These are phyloP conservation scores for Lagothrix lagotricha DNA, from an alignment of 2,797 vertebrate species.

Conservation along the genomic window DNA sequence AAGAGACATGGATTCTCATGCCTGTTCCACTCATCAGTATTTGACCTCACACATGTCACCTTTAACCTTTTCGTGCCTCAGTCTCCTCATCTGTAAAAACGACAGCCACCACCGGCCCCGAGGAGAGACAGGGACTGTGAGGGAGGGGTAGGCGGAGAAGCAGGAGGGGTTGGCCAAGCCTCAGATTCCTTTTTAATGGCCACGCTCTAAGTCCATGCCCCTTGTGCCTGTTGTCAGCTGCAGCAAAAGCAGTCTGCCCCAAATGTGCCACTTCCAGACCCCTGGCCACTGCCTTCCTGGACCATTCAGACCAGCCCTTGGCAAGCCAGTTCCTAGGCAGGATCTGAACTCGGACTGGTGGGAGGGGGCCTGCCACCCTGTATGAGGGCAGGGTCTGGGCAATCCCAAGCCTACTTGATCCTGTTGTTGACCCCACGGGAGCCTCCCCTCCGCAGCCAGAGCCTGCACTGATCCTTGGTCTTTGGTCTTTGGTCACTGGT, in stretches of 20 bases:
- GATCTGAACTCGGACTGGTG: neutral
- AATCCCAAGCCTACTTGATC: neutral
- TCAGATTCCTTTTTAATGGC: neutral
- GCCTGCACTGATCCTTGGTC: no score
- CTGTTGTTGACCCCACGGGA: neutral
- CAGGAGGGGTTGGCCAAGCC: neutral
- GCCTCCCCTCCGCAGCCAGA: neutral
- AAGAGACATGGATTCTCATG: neutral
- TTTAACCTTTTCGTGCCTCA: neutral
- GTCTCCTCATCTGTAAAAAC: neutral
- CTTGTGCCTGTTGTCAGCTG: neutral
- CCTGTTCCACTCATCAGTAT: neutral
- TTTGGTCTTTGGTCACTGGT: no score
- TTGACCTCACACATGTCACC: neutral
- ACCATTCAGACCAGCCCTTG: neutral
- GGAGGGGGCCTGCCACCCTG: neutral
- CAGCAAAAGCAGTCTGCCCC: neutral
- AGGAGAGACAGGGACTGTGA: neutral
- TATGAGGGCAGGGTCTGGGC: neutral
- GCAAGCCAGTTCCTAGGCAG: neutral
- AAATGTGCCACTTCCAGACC: neutral
- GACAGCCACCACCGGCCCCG: neutral
- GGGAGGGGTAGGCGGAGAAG: neutral
- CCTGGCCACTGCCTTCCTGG: neutral
- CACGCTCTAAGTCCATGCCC: accelerated